These are phyloP conservation scores for Hybos culiciformis DNA, from an alignment of 2,888 invertebrate species.

Conservation along the genomic window DNA sequence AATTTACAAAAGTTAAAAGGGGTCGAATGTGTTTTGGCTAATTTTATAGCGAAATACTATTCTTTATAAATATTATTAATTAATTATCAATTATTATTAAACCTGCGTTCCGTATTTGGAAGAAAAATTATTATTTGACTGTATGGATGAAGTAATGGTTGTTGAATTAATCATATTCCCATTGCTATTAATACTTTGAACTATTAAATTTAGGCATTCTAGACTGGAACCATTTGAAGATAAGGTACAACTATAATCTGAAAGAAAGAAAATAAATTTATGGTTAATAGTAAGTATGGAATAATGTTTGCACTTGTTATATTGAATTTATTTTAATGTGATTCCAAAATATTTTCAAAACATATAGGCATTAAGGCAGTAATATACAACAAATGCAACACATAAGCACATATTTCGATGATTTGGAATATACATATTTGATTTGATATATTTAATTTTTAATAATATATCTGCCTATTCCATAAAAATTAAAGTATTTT, in stretches of 20 bases:
- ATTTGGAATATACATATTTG: too few species aligned
- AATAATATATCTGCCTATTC: too few species aligned
- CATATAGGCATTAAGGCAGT: neutral
- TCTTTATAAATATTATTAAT: constrained; percentile 3
- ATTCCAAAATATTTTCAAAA: neutral
- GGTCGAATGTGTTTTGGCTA: too few species aligned
- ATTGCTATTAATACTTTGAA: constrained; percentile 46
- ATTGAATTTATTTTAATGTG: neutral
- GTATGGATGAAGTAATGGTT: constrained; percentile 7
- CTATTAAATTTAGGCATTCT: constrained; percentile 56
- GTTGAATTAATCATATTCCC: constrained; percentile 17
- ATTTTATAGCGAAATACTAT: too few species aligned
- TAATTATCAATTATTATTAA: constrained; percentile 3
- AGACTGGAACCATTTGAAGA: constrained; percentile 43
- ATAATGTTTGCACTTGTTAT: neutral
- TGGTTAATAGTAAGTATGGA: neutral
- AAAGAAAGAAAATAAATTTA: constrained; percentile 18
- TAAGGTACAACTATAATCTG: constrained; percentile 34
- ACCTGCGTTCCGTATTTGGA: constrained; percentile 27
- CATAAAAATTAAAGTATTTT: too few species aligned
- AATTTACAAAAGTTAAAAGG: too few species aligned
- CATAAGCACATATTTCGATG: too few species aligned
- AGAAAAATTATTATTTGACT: constrained; percentile 5
- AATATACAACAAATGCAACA: too few species aligned
- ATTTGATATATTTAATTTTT: too few species aligned